Percentiles rank a stretch among this genome's conserved stretches.
These are phyloP conservation scores for Aurelia sp. DNA, from an alignment of 30 jellyfish, hydroid and myxozoan species.

Conservation along the genomic window DNA sequence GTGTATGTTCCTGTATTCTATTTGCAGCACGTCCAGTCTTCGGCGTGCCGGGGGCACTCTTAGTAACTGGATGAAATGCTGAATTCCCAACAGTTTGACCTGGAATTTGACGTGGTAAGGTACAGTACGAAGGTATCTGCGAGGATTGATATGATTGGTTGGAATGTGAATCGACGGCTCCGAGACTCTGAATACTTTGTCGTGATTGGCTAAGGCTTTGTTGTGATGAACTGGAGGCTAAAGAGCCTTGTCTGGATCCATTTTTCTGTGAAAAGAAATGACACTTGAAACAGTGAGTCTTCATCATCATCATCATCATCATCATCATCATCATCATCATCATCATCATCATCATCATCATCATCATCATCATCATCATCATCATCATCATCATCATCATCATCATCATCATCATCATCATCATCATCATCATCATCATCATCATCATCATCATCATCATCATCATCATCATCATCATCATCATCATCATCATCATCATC, in stretches of 20 bases:
- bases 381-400: no score
- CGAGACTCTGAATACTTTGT: constrained; percentile 56
- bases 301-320: no score
- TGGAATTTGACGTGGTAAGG: constrained; percentile 53
- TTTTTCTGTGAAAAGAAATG: not conserved
- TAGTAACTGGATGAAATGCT: constrained; percentile 67
- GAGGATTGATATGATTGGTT: constrained; percentile 47
- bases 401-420: no score
- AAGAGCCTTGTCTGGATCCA: constrained; percentile 45
- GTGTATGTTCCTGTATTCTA: constrained; percentile 1
- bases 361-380: no score
- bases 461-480: no score
- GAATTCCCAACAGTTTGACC: constrained; percentile 48
- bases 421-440: no score
- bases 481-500: no score
- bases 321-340: no score
- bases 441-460: no score
- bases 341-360: no score
- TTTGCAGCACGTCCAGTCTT: constrained; percentile 13
- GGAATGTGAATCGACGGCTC: constrained; percentile 8
- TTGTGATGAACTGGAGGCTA: constrained; percentile 49
- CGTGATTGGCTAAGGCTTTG: constrained; percentile 82
- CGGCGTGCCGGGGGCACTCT: constrained; percentile 58
- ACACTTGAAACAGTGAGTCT: no score
- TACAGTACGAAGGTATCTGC: constrained; percentile 71